Conservation (phyloP, 2,113 vertebrate species). For the Brachypodius melanocephalos region DNA sequence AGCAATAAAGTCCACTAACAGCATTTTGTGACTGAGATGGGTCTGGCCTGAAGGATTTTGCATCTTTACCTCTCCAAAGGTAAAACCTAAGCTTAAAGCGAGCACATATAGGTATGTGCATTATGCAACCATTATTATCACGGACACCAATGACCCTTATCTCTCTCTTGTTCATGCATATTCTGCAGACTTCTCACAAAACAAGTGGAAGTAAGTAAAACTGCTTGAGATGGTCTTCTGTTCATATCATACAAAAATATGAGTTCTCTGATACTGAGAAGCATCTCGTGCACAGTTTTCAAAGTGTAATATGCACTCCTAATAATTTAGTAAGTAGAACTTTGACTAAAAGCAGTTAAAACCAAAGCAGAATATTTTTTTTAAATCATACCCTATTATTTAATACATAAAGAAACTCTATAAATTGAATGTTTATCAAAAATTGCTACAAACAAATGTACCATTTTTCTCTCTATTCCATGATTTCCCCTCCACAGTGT, state of each 20-base stretch:
- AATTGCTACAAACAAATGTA: background rate
- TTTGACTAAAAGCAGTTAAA: background rate
- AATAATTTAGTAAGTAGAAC: background rate
- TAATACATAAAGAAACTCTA: background rate
- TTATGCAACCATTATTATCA: background rate
- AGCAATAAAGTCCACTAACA: background rate
- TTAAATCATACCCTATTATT: background rate
- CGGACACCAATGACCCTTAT: background rate
- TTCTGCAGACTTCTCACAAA: background rate
- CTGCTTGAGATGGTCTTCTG: background rate
- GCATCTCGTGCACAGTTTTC: background rate
- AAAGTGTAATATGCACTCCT: background rate
- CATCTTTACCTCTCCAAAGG: background rate
- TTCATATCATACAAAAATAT: conserved; percentile 16
- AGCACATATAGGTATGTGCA: background rate
- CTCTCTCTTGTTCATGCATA: background rate
- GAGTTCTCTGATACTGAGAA: background rate
- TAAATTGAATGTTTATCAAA: background rate
- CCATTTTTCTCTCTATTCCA: background rate
- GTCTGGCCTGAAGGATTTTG: background rate
- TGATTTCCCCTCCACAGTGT: background rate
- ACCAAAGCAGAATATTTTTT: background rate
- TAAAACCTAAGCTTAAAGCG: background rate
- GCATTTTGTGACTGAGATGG: background rate
- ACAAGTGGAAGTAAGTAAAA: background rate